phyloP scores from a whole-genome alignment of 1,140 invertebrate genomes.

The Aphelenchoides fujianensis region DNA sequence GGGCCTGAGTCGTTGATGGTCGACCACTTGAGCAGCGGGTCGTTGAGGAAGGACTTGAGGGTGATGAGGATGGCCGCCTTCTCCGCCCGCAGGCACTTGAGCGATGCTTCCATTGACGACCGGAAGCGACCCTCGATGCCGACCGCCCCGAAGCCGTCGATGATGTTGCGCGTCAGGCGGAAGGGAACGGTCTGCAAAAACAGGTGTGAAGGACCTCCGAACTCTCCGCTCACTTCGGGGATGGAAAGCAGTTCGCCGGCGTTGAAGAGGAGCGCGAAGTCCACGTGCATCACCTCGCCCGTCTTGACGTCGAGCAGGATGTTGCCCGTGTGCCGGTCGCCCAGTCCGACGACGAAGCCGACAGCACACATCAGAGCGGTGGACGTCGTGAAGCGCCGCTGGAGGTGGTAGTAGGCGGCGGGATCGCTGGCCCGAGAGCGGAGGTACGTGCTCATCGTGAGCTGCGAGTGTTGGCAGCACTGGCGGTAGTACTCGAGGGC shows the following conservation, averaged over 20 bases:
- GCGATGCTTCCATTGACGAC: slow-evolving; percentile 77
- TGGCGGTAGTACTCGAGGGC: not conserved
- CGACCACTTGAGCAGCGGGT: slow-evolving; percentile 84
- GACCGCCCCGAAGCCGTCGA: slow-evolving; percentile 72
- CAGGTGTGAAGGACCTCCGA: not conserved
- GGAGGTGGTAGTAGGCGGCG: slow-evolving; percentile 21
- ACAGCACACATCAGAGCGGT: slow-evolving; percentile 96
- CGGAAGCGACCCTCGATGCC: slow-evolving; percentile 85
- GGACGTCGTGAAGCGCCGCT: slow-evolving; percentile 76
- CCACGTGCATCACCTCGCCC: slow-evolving; percentile 92
- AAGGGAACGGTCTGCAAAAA: slow-evolving; percentile 76
- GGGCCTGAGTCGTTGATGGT: slow-evolving; percentile 60
- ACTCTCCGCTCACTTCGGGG: slow-evolving; percentile 50
- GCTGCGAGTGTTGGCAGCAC: not conserved
- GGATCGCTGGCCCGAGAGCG: not conserved
- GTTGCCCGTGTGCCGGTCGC: slow-evolving; percentile 96
- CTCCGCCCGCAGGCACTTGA: slow-evolving; percentile 53
- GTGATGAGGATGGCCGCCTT: slow-evolving; percentile 78
- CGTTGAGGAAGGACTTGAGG: slow-evolving; percentile 88
- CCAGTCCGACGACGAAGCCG: slow-evolving; percentile 91
- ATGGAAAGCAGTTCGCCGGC: slow-evolving; percentile 66
- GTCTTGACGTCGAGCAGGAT: slow-evolving; percentile 84
- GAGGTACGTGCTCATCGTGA: not conserved
- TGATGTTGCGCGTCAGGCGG: slow-evolving; percentile 91
- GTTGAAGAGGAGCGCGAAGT: slow-evolving; percentile 97